These are phyloP conservation scores for Polydrusus pterygomalis DNA, from an alignment of 2,888 invertebrate genomes.

Conservation along the genomic window DNA sequence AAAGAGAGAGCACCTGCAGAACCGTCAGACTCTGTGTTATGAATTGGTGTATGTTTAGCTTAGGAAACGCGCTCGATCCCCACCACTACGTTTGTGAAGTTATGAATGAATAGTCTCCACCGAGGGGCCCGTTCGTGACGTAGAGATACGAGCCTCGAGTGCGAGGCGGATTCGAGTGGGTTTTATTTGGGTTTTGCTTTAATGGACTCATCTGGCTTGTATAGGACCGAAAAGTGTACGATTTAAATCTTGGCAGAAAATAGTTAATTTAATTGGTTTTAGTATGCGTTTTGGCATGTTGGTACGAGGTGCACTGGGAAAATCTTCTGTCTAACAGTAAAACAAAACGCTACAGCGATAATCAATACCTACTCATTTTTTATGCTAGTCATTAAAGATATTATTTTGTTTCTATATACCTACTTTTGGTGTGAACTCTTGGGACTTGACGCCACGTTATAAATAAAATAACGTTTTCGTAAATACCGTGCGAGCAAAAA, in stretches of 20 bases:
- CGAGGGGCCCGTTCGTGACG: slow-evolving; percentile 62
- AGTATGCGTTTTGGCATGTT: background rate
- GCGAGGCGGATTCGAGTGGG: slow-evolving; percentile 16
- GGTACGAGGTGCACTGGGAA: no score
- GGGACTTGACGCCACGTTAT: no score
- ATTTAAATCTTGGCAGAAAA: background rate
- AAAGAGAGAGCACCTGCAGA: slow-evolving; percentile 55
- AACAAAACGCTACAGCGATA: no score
- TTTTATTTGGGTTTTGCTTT: slow-evolving; percentile 29
- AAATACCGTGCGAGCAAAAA: no score
- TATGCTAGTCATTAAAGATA: no score
- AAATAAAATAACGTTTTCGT: no score
- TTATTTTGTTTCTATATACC: no score
- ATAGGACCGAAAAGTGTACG: slow-evolving; percentile 11
- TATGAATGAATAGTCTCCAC: slow-evolving; percentile 75
- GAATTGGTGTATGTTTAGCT: slow-evolving; percentile 55
- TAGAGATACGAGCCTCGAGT: slow-evolving; percentile 35
- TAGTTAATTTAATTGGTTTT: background rate
- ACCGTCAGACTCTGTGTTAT: slow-evolving; percentile 52
- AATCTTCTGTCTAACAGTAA: no score
- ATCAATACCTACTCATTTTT: no score
- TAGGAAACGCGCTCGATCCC: slow-evolving; percentile 57
- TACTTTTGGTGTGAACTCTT: no score
- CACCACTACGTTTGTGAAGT: slow-evolving; percentile 66
- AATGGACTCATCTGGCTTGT: background rate